Percentiles rank a stretch among this genome's conserved stretches.
Evolutionary conservation across 2,113 vertebrate species (phyloP).

Genomic region (Trematocara marginatum): DNA sequence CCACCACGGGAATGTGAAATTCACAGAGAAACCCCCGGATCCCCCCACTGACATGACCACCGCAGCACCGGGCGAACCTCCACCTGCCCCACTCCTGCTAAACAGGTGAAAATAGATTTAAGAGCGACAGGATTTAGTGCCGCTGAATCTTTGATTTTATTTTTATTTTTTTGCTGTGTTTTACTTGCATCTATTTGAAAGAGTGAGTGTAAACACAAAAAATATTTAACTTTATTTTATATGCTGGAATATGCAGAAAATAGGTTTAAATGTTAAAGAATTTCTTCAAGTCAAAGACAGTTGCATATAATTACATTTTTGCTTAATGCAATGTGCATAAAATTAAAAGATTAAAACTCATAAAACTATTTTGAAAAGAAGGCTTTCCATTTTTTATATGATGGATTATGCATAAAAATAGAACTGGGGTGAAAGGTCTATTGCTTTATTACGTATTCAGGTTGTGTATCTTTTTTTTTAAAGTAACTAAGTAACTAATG

Average conservation of each 20-base stretch:
- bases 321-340: background rate
- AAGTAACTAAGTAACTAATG: too few relatives aligned
- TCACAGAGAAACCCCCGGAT: background rate
- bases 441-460: background rate
- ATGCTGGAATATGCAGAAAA: background rate
- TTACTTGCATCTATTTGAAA: background rate
- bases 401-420: background rate
- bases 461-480: background rate
- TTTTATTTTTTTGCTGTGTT: background rate
- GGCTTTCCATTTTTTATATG: background rate
- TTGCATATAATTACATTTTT: background rate
- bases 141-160: background rate
- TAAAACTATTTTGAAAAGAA: background rate
- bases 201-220: background rate
- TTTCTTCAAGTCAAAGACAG: background rate
- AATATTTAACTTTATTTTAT: background rate
- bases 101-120: background rate
- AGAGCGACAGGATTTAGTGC: background rate
- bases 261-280: background rate
- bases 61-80: background rate
- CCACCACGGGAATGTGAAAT: fast-evolving
- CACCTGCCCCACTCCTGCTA: fast-evolving
- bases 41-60: background rate
- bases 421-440: background rate
- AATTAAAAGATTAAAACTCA: background rate